These are phyloP conservation scores for Ochotona princeps DNA, from an alignment of 2,113 vertebrate species.

Conservation along the genomic window DNA sequence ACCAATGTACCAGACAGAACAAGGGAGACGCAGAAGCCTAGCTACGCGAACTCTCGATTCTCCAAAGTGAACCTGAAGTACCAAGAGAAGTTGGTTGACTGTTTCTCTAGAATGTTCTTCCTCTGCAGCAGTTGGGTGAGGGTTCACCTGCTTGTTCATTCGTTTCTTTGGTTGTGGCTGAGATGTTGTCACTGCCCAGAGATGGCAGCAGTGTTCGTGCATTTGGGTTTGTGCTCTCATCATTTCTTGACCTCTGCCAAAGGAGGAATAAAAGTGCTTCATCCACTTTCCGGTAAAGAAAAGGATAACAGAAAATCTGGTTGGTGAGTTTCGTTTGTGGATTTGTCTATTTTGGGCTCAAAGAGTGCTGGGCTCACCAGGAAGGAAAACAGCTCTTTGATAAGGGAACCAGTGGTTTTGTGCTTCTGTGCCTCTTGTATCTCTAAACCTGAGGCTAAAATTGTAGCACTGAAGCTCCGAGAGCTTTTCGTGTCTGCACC, in stretches of 20 bases:
- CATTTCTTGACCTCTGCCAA: conserved; percentile 25
- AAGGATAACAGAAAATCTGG: background rate
- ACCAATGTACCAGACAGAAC: background rate
- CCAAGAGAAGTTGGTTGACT: background rate
- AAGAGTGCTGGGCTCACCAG: background rate
- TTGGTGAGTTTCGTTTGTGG: background rate
- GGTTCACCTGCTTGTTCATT: conserved; percentile 15
- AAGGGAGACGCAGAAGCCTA: background rate
- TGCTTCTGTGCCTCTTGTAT: background rate
- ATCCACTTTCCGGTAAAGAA: conserved; percentile 35
- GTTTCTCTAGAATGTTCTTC: background rate
- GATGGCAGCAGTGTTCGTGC: background rate
- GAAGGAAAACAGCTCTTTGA: background rate
- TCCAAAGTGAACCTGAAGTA: background rate
- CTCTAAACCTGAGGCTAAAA: background rate
- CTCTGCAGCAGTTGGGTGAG: background rate
- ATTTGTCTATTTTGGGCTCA: conserved; percentile 10
- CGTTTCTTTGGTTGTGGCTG: background rate
- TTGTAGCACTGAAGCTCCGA: background rate
- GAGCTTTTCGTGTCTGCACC: background rate
- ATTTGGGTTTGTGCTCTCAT: conserved; percentile 21
- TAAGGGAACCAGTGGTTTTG: background rate
- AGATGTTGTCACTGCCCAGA: background rate
- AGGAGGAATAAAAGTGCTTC: conserved; percentile 1
- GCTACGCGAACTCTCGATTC: background rate